Evolutionary conservation across 2,888 invertebrate species (phyloP).

Genomic region (Harmothoe impar): DNA sequence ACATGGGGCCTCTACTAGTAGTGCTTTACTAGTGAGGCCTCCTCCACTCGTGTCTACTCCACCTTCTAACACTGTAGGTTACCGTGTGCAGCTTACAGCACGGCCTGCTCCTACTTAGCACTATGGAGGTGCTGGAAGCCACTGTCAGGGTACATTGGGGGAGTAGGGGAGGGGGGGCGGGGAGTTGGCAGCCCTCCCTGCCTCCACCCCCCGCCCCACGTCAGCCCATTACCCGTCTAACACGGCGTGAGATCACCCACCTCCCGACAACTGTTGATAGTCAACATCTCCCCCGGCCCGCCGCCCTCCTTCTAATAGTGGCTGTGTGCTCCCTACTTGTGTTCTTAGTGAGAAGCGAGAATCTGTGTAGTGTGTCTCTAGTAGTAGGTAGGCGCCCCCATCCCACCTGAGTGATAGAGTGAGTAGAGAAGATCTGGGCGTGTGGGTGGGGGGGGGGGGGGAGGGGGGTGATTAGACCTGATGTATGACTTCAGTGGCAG

Average conservation of each 20-base stretch:
- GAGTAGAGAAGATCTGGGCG: no score
- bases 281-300: slow-evolving; percentile 13
- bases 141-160: neutral
- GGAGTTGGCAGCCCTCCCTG: neutral
- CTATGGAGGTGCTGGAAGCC: neutral
- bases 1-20: neutral
- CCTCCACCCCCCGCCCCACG: neutral
- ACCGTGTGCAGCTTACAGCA: no score
- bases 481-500: no score
- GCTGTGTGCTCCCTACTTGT: no score
- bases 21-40: neutral
- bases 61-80: neutral
- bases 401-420: no score
- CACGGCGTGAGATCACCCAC: neutral
- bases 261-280: slow-evolving; percentile 16
- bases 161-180: neutral
- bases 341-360: no score
- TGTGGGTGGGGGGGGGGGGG: no score
- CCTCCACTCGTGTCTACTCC: neutral
- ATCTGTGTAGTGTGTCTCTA: no score
- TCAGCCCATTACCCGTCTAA: slow-evolving; percentile 14
- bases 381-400: no score
- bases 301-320: neutral
- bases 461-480: no score
- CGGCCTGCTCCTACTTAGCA: neutral